Evolutionary conservation across 1,140 invertebrate genomes (phyloP).

Genomic region (Diorhabda carinulata): DNA sequence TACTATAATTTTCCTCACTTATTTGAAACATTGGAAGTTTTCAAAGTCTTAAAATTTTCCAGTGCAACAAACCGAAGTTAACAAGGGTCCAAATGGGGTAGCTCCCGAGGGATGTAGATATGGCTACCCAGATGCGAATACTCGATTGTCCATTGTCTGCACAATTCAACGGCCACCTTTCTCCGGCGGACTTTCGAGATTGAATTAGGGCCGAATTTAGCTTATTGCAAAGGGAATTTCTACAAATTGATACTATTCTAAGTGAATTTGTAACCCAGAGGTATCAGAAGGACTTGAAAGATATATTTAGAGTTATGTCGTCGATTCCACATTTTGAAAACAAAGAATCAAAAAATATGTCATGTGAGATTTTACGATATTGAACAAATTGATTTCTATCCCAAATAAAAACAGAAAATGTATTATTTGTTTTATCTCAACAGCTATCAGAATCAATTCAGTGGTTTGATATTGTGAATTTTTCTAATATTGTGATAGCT

Average conservation of each 20-base stretch:
- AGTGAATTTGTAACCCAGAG: slow-evolving; percentile 20
- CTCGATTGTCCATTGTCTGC: slow-evolving; percentile 36
- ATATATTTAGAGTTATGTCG: slow-evolving; percentile 3
- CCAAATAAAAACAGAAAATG: too few species aligned
- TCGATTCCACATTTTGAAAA: neutral
- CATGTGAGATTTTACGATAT: too few species aligned
- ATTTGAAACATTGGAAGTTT: neutral
- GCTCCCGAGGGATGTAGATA: slow-evolving; percentile 23
- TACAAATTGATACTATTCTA: slow-evolving; percentile 23
- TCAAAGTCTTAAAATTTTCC: slow-evolving; percentile 35
- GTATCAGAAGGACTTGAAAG: slow-evolving; percentile 9
- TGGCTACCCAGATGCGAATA: slow-evolving; percentile 31
- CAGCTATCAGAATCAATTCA: too few species aligned
- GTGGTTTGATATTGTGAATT: too few species aligned
- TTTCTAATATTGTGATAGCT: too few species aligned
- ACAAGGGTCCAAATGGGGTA: slow-evolving; percentile 34
- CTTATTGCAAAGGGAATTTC: slow-evolving; percentile 30
- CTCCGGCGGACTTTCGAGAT: slow-evolving; percentile 23
- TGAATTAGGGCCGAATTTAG: slow-evolving; percentile 33
- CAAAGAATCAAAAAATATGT: neutral
- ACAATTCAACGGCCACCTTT: slow-evolving; percentile 27
- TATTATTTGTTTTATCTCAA: too few species aligned
- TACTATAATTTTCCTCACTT: neutral
- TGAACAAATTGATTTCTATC: too few species aligned
- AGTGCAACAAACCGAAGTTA: slow-evolving; percentile 36